Conservation (phyloP, 2,888 invertebrate species). For the Melitaea athalia region DNA sequence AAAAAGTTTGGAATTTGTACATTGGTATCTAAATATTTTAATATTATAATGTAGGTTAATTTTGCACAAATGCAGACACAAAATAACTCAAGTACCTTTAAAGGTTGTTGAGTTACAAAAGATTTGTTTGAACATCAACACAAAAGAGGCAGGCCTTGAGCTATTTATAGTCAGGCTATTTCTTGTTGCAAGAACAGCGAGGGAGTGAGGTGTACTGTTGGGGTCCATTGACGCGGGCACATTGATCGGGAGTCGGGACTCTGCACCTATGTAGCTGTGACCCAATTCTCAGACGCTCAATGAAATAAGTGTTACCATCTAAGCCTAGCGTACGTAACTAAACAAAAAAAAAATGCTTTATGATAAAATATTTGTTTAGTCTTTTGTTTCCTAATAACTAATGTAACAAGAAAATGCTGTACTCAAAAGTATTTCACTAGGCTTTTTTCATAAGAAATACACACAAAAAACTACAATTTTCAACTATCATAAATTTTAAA, state of each 20-base stretch:
- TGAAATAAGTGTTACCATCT: conserved; percentile 56
- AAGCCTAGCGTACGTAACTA: conserved; percentile 16
- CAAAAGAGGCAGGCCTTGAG: conserved; percentile 28
- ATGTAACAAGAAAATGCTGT: neutral
- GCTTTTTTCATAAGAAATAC: no score
- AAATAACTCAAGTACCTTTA: neutral
- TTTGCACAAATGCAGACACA: no score
- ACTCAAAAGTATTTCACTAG: neutral
- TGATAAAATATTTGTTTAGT: neutral
- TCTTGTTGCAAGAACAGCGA: conserved; percentile 35
- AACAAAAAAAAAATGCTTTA: neutral
- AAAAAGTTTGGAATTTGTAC: neutral
- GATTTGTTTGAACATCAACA: neutral
- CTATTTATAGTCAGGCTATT: conserved; percentile 61
- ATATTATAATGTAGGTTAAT: no score
- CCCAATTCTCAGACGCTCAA: conserved; percentile 71
- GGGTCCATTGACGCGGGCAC: conserved; percentile 64
- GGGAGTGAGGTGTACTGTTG: conserved; percentile 24
- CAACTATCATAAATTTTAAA: no score
- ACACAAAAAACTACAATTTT: no score
- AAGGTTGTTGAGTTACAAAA: neutral
- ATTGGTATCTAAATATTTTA: no score
- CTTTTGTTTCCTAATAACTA: neutral
- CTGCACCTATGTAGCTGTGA: conserved; percentile 64
- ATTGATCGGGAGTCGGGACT: conserved; percentile 67